Base-by-base conservation (phyloP, 2,113 vertebrate genomes). In the Leptobrachium leishanense region DNA sequence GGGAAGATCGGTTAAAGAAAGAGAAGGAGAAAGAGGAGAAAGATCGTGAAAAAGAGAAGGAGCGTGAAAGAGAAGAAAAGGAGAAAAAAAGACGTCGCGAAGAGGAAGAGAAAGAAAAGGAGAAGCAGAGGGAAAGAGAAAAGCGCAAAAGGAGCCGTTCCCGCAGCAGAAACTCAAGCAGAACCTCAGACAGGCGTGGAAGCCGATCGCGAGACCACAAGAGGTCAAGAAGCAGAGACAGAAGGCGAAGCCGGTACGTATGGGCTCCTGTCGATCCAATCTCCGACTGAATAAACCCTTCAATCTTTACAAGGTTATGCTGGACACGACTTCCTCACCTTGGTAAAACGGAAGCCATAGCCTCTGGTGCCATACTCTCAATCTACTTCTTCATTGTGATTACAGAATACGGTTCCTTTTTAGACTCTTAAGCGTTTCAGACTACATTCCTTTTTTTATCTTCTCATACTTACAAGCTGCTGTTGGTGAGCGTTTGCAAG, bases 151-250 rank as follows among this genome's bases (percentile, higher is more conserved):
- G 97, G 74, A 99, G 98, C 87, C 92, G 95, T 82, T 98, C 97
- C 0, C 91, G 94, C 83, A 98, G 96, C 84, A 92, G 95, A 71
- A 96, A 98, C 83, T 98, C 96, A 2, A 98, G 97, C 84, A 91
- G 95, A 57, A 89, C 95, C 0, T 98, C 98, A 5, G 98, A 98
- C 84, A 92, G 96, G 81, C 94, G 95, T 50, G 91, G 95, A 83
- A 98, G 97, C 89, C 88, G 96, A 20, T 97, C 98, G 68, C 92
- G 96, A 73, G 98, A 99, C 79, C 95, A 97, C 84, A 95, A 95
- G 85, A 90, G 96, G 75, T 98, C 97, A 83, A 93, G 96, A 90
- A 99, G 98, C 91, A 94, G 95, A 85, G 97, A 98, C 15, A 93
- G 95, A 82, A 95, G 94, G 85, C 92, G 96, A 81, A 99, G 96